These are phyloP conservation scores for Cylloceria caligata DNA, from an alignment of 2,888 invertebrate genomes.

Conservation along the genomic window DNA sequence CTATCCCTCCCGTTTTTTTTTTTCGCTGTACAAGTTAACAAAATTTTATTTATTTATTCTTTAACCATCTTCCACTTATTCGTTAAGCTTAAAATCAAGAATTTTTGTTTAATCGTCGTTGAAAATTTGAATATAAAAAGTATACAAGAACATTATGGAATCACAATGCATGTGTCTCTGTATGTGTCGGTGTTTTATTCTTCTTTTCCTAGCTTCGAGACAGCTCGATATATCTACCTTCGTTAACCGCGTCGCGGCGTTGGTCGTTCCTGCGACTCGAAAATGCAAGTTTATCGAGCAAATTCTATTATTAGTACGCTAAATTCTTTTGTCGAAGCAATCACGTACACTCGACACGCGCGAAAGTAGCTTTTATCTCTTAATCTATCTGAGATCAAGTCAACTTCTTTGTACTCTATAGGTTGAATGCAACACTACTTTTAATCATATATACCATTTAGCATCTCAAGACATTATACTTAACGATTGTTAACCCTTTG, in stretches of 20 bases:
- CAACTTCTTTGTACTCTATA: conserved; percentile 79
- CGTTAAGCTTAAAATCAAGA: conserved; percentile 30
- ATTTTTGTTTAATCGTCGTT: conserved; percentile 23
- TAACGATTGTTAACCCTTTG: conserved; percentile 26
- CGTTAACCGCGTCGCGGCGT: conserved; percentile 34
- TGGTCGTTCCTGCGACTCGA: conserved; percentile 47
- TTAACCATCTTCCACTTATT: conserved; percentile 13
- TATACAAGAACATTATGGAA: conserved; percentile 30
- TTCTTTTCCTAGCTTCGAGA: conserved; percentile 43
- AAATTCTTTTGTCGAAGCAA: conserved; percentile 47
- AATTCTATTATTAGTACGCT: conserved; percentile 32
- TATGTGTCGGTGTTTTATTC: conserved; percentile 18
- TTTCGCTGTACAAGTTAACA: conserved; percentile 35
- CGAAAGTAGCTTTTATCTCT: conserved; percentile 53
- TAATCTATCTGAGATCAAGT: conserved; percentile 79
- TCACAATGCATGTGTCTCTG: conserved; percentile 31
- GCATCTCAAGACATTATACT: conserved; percentile 53
- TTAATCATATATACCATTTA: conserved; percentile 66
- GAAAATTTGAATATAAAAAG: conserved; percentile 34
- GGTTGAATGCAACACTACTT: conserved; percentile 75
- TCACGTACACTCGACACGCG: conserved; percentile 35
- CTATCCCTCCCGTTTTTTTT: background rate
- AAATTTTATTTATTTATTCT: conserved; percentile 6
- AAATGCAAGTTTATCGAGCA: conserved; percentile 45
- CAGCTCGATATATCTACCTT: conserved; percentile 43